Evolutionary conservation across 92 coral and sea anemone species (phyloP).

Genomic region (Siderastrea radians): DNA sequence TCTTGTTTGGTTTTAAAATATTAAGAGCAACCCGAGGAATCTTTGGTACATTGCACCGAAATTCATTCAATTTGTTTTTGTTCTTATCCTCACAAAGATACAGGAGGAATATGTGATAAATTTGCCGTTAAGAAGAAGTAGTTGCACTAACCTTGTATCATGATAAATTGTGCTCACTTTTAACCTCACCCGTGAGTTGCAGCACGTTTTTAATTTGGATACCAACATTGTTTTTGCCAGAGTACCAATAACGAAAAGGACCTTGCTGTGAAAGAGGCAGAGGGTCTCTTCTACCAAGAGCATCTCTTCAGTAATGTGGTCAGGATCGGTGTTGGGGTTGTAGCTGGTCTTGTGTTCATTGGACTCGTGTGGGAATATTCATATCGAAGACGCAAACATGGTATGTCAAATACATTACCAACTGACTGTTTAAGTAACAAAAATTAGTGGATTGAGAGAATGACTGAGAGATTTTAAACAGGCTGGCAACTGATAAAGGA

Average conservation of each 20-base stretch:
- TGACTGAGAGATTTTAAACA: too few relatives aligned
- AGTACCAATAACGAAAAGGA: conserved; percentile 66
- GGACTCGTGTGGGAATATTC: conserved; percentile 89
- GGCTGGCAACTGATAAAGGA: too few relatives aligned
- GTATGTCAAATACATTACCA: not conserved
- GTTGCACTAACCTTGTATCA: too few relatives aligned
- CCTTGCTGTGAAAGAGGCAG: conserved; percentile 84
- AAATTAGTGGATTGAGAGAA: too few relatives aligned
- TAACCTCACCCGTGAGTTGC: not conserved
- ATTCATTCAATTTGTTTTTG: too few relatives aligned
- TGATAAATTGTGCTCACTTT: not conserved
- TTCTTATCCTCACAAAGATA: too few relatives aligned
- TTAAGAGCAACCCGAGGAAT: too few relatives aligned
- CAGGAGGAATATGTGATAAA: too few relatives aligned
- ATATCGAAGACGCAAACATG: conserved; percentile 58
- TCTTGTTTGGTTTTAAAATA: too few relatives aligned
- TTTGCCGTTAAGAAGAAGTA: too few relatives aligned
- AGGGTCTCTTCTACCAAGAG: conserved; percentile 80
- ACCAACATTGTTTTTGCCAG: conserved; percentile 34
- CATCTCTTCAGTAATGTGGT: conserved; percentile 52
- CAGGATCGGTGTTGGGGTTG: conserved; percentile 61
- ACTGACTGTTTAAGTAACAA: too few relatives aligned
- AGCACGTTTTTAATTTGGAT: not conserved
- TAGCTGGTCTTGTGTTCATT: conserved; percentile 68
- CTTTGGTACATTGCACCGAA: too few relatives aligned